Percentiles rank a stretch among this genome's conserved stretches.
Conservation (phyloP, 2,797 vertebrate species). For the Danio kyathit region DNA sequence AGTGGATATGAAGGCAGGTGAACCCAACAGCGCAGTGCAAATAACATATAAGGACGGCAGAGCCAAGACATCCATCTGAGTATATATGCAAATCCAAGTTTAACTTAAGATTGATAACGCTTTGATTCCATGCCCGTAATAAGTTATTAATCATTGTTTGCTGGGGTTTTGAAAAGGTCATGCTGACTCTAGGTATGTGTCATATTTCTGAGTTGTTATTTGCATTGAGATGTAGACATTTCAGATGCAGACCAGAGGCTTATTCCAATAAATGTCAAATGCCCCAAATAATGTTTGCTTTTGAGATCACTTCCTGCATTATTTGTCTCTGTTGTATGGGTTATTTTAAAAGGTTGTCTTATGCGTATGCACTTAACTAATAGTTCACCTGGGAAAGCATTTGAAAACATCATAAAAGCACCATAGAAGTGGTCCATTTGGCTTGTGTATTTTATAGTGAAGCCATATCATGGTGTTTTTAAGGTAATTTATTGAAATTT, state of each 20-base stretch:
- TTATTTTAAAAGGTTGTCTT: neutral
- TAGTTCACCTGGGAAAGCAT: neutral
- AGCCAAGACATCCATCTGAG: conserved; percentile 25
- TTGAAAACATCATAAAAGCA: neutral
- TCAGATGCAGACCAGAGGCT: conserved; percentile 19
- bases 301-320: conserved; percentile 18
- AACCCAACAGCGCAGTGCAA: conserved; percentile 6
- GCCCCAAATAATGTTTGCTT: conserved; percentile 18
- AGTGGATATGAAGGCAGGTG: conserved; percentile 5
- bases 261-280: conserved; percentile 48
- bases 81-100: conserved; percentile 36
- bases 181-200: conserved; percentile 1
- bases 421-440: neutral
- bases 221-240: conserved; percentile 36
- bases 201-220: conserved; percentile 17
- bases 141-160: conserved; percentile 44
- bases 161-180: conserved; percentile 42
- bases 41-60: conserved; percentile 12
- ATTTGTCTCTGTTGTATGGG: neutral
- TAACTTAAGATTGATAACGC: conserved; percentile 29
- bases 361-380: neutral
- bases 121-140: neutral
- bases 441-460: neutral
- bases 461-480: neutral
- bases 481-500: too few species aligned